Evolutionary conservation across 1,140 invertebrate species (phyloP), one percentile per base, ranked within the genome.

Genomic region (Micrasema longulum): DNA sequence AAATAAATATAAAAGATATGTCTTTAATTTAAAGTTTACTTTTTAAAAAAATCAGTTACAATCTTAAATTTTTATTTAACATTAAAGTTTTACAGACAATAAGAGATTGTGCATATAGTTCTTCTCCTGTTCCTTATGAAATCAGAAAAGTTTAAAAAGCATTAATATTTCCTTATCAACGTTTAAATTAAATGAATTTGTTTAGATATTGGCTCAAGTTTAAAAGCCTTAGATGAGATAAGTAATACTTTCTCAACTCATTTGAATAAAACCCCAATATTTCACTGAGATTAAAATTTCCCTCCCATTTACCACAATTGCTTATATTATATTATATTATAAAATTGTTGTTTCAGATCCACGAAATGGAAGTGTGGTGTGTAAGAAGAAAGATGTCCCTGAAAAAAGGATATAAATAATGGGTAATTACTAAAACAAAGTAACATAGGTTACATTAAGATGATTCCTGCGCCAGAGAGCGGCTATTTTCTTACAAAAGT

Each of bases 221-320:
- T 6, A 57, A 48, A 47, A 7, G 43, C 43, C 14, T 47, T 20
- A 22, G 41, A 64, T 31, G 41, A 47, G n/a, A n/a, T 26, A 47
- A 16, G 12, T 16, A 12, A 47, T 47, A 16, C 14, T 45, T 64
- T 20, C 41, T 47, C 20, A 11, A 9, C 22, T 47, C 20, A 64
- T 64, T 64, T 45, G 45, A 64, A 64, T 64, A 64, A 47, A 64
- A 60, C 41, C 26, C 22, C 60, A 22, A 64, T 64, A 64, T 64
- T 64, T 64, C 16, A 7, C 43, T 9, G 5, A 26, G 60, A 64
- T 47, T 47, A 23, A 47, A 47, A 23, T 23, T 23, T 31, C 14
- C 43, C n/a, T 41, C 43, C 10, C 23, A 0, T 31, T 64, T 31
- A 26, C 20, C n/a, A 0, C 43, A 12, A 47, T 38, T 64, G 10